phyloP scores from a whole-genome alignment of 2,797 vertebrate species.

The Tinamus major region DNA sequence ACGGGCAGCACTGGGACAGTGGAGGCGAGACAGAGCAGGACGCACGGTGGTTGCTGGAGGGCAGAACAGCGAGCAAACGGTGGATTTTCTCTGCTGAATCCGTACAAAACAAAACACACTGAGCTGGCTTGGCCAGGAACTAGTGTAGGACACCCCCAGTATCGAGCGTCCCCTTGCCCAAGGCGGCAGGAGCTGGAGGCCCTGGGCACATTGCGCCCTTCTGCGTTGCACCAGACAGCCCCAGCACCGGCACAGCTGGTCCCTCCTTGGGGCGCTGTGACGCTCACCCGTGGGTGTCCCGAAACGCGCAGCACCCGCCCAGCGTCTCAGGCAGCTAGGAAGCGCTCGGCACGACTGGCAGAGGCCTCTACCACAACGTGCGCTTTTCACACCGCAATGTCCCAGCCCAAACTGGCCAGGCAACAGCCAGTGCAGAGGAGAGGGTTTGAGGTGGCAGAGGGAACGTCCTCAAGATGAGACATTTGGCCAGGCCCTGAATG shows the following conservation, averaged over 20 bases:
- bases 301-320: too few species aligned
- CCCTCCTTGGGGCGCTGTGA: not conserved
- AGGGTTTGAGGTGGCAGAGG: too few species aligned
- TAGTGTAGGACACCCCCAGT: not conserved
- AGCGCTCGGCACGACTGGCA: too few species aligned
- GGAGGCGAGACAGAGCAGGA: not conserved
- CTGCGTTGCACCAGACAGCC: not conserved
- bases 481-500: too few species aligned
- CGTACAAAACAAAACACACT: not conserved
- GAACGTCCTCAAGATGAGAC: too few species aligned
- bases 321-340: too few species aligned
- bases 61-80: not conserved
- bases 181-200: not conserved
- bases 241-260: not conserved
- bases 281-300: not conserved
- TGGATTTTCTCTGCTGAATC: not conserved
- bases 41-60: not conserved
- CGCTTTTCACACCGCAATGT: too few species aligned
- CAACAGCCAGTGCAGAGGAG: too few species aligned
- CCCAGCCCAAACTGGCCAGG: too few species aligned
- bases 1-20: not conserved
- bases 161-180: not conserved
- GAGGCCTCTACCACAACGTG: too few species aligned
- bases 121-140: conserved; percentile 40
- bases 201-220: too few species aligned